phyloP scores from a whole-genome alignment of 2,888 invertebrate species.

The Macrosoma leucophasiata region DNA sequence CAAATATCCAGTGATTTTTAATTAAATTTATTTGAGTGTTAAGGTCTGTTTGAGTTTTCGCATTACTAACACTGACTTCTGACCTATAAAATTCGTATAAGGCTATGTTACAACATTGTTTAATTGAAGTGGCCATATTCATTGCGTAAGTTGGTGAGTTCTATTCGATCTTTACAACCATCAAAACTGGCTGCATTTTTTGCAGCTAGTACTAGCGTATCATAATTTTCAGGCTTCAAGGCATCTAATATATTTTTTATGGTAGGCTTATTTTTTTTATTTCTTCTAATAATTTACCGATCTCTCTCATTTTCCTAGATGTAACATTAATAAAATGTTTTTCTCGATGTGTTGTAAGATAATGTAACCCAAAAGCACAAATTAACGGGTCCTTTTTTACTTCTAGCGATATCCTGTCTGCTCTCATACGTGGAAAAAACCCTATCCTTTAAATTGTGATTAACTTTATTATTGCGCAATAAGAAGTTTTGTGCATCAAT shows the following conservation, averaged over 20 bases:
- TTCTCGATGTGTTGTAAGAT: conserved; percentile 20
- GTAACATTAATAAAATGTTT: conserved; percentile 24
- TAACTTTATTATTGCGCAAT: conserved; percentile 3
- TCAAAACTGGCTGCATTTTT: conserved; percentile 10
- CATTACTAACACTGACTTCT: conserved; percentile 10
- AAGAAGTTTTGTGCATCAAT: conserved; percentile 11
- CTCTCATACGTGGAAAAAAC: conserved; percentile 15
- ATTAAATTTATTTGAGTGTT: conserved; percentile 13
- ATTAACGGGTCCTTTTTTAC: conserved; percentile 23
- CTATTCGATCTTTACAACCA: conserved; percentile 2
- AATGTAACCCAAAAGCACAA: conserved; percentile 21
- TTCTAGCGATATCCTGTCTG: conserved; percentile 16
- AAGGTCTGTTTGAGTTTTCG: conserved; percentile 15
- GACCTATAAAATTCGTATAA: conserved; percentile 16
- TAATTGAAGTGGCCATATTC: conserved; percentile 22
- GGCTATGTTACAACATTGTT: conserved; percentile 25
- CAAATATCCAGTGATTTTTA: conserved; percentile 13
- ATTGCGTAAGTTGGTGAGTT: conserved; percentile 23
- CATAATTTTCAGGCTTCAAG: conserved; percentile 10
- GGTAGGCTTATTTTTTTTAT: conserved; percentile 17
- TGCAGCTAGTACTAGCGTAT: conserved; percentile 7
- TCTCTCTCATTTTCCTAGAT: conserved; percentile 24
- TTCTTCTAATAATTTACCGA: conserved; percentile 21
- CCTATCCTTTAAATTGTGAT: conserved; percentile 6
- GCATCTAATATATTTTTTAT: conserved; percentile 9